These are phyloP conservation scores for Luehdorfia chinensis DNA, from an alignment of 1,140 invertebrate genomes.

Conservation along the genomic window DNA sequence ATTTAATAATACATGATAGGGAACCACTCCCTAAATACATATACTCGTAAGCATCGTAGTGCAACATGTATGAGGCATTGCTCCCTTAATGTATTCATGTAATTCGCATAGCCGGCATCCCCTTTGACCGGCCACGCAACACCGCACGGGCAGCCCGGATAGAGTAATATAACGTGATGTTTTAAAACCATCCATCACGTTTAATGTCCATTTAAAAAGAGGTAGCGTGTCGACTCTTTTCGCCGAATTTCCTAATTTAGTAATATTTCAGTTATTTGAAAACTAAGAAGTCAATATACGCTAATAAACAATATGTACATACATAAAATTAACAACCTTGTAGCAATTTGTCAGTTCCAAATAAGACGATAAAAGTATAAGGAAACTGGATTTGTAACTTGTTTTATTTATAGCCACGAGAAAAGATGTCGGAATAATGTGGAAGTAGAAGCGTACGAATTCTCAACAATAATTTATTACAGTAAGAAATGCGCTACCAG, in stretches of 20 bases:
- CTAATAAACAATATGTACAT: no score
- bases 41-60: conserved; percentile 73
- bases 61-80: conserved; percentile 67
- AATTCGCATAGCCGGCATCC: conserved; percentile 74
- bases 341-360: conserved; percentile 17
- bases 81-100: conserved; percentile 76
- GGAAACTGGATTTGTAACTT: conserved; percentile 15
- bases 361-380: conserved; percentile 13
- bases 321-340: conserved; percentile 17
- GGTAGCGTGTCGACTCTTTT: conserved; percentile 48
- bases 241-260: conserved; percentile 36
- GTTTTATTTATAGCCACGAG: conserved; percentile 23
- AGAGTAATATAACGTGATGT: conserved; percentile 72
- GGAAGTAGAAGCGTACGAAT: conserved; percentile 12
- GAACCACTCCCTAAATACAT: conserved; percentile 38
- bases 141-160: conserved; percentile 61
- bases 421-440: conserved; percentile 19
- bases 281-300: neutral
- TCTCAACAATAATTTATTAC: conserved; percentile 24
- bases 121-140: conserved; percentile 76
- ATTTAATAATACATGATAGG: neutral
- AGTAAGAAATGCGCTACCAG: conserved; percentile 16
- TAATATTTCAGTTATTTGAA: conserved; percentile 22
- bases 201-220: conserved; percentile 73
- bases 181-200: conserved; percentile 76